Conservation (phyloP, 2,888 invertebrate genomes). For the Drosophila pegasa region DNA sequence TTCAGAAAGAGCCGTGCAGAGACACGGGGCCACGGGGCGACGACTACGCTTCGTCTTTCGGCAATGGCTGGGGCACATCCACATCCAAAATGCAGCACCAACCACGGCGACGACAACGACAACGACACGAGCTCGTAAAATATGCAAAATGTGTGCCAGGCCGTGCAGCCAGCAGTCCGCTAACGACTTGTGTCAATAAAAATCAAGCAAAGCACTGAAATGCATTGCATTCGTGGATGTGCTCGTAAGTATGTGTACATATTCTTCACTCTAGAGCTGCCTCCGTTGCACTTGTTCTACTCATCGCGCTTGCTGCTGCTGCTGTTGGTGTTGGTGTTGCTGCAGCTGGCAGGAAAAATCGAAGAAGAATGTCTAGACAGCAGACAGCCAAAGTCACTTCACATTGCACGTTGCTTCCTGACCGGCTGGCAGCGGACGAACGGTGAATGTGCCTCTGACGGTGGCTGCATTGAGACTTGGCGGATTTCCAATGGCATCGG, state of each 20-base stretch:
- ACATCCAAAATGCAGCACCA: conserved; percentile 41
- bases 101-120: conserved; percentile 38
- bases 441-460: conserved; percentile 36
- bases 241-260: conserved; percentile 57
- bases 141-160: conserved; percentile 81
- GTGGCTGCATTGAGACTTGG: conserved; percentile 31
- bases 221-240: conserved; percentile 63
- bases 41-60: conserved; percentile 33
- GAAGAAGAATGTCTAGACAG: conserved; percentile 78
- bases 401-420: conserved; percentile 81
- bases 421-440: conserved; percentile 57
- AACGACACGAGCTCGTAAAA: conserved; percentile 80
- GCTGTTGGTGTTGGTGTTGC: conserved; percentile 41
- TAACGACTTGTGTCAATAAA: conserved; percentile 80
- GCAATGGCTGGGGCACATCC: conserved; percentile 41
- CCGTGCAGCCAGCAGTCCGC: conserved; percentile 66
- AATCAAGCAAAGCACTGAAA: conserved; percentile 75
- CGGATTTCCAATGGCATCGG: conserved; percentile 17
- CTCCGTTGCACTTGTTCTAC: conserved; percentile 73
- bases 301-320: conserved; percentile 58
- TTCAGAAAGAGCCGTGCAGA: conserved; percentile 44
- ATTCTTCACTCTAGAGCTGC: conserved; percentile 50
- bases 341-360: conserved; percentile 74
- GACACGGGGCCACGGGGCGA: conserved; percentile 2
- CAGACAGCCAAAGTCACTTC: conserved; percentile 80